Evolutionary conservation across 1,140 invertebrate species (phyloP).

Genomic region (Delia radicum): DNA sequence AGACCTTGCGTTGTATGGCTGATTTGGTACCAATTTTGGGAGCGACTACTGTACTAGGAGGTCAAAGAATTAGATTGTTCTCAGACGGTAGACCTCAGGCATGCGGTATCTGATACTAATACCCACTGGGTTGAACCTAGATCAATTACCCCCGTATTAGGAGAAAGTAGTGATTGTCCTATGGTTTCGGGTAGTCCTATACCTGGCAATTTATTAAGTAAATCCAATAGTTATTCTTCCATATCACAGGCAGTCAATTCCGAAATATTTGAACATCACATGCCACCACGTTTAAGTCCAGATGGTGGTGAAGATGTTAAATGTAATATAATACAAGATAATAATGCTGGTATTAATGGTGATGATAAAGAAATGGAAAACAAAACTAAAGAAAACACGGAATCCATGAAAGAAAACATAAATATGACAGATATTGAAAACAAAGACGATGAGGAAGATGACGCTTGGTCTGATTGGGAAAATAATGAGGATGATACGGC

Average conservation of each 20-base stretch:
- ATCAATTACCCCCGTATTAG: conserved; percentile 51
- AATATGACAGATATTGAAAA: conserved; percentile 35
- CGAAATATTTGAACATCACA: conserved; percentile 37
- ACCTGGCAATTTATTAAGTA: conserved; percentile 32
- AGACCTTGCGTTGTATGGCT: conserved; percentile 75
- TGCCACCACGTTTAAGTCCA: conserved; percentile 74
- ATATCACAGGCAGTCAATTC: conserved; percentile 26
- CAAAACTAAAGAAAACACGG: neutral
- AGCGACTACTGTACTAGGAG: conserved; percentile 75
- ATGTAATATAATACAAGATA: conserved; percentile 53
- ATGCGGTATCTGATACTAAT: conserved; percentile 35
- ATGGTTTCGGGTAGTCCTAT: conserved; percentile 50
- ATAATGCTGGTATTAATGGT: conserved; percentile 27
- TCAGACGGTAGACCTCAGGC: conserved; percentile 73
- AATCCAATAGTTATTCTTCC: conserved; percentile 30
- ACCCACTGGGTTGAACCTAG: conserved; percentile 43
- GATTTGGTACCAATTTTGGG: conserved; percentile 79
- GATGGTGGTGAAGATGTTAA: conserved; percentile 77
- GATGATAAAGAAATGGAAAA: neutral
- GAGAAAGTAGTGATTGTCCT: conserved; percentile 37
- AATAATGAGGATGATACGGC: conserved; percentile 55
- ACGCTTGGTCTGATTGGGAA: conserved; percentile 79
- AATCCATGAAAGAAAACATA: neutral
- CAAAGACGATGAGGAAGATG: conserved; percentile 53
- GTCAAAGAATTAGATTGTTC: conserved; percentile 75